phyloP scores from a whole-genome alignment of 2,797 vertebrate genomes.

The Choloepus didactylus region DNA sequence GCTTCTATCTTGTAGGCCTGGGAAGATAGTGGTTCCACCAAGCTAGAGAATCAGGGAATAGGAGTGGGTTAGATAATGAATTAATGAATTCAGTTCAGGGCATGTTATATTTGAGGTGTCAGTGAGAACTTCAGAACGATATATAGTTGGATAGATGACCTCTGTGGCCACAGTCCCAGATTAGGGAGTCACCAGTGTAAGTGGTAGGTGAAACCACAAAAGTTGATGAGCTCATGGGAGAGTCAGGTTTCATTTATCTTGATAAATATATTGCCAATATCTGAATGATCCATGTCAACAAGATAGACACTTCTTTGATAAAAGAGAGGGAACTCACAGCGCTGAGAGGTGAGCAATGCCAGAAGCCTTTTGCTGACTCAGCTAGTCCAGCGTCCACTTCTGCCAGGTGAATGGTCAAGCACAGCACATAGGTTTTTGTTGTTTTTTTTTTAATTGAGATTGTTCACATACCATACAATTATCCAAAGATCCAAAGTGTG shows the following conservation, averaged over 20 bases:
- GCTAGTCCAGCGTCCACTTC: not conserved
- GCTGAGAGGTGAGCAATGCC: not conserved
- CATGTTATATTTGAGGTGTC: not conserved
- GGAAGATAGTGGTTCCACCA: not conserved
- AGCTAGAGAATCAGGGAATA: not conserved
- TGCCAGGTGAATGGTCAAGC: not conserved
- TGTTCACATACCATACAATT: too few species aligned
- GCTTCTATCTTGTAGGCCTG: not conserved
- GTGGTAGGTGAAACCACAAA: not conserved
- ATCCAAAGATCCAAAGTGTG: too few species aligned
- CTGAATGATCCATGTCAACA: not conserved
- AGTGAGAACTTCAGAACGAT: not conserved
- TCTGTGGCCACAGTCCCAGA: not conserved
- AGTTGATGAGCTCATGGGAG: not conserved
- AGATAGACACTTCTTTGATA: not conserved
- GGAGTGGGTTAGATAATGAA: not conserved
- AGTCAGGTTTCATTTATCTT: not conserved
- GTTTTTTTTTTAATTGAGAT: too few species aligned
- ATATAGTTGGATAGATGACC: not conserved
- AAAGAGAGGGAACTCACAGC: not conserved
- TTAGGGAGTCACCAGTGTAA: not conserved
- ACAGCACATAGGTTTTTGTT: not conserved
- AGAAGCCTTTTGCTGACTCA: not conserved
- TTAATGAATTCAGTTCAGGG: not conserved
- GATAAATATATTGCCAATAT: not conserved